These are phyloP conservation scores for Dimorphilus gyrociliatus DNA, from an alignment of 2,888 invertebrate species.

Conservation along the genomic window DNA sequence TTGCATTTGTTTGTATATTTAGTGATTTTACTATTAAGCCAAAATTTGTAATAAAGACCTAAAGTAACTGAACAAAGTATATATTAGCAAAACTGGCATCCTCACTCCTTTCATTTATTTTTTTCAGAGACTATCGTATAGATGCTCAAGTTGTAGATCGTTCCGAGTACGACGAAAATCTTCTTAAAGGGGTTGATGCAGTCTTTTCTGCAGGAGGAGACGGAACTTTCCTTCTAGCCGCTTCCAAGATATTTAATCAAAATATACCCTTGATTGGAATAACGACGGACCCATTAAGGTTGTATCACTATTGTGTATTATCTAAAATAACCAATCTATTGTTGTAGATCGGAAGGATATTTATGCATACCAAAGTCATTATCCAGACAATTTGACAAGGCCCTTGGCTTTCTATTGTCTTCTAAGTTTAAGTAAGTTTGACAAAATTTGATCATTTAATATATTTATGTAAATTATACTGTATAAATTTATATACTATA, in stretches of 20 bases:
- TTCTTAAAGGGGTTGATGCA: slow-evolving; percentile 73
- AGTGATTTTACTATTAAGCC: not conserved
- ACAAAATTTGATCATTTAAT: too few relatives aligned
- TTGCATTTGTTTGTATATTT: slow-evolving; percentile 1
- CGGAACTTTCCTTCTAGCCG: slow-evolving; percentile 86
- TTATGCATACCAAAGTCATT: slow-evolving; percentile 73
- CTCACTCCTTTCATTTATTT: slow-evolving; percentile 1
- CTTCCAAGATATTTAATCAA: slow-evolving; percentile 57
- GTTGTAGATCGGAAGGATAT: slow-evolving; percentile 66
- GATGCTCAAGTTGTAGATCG: slow-evolving; percentile 47
- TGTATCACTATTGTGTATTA: slow-evolving; percentile 2
- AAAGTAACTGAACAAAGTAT: too few relatives aligned
- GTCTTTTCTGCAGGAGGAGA: slow-evolving; percentile 62
- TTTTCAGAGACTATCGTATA: slow-evolving; percentile 48
- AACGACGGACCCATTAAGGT: slow-evolving; percentile 72
- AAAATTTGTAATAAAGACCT: slow-evolving; percentile 4
- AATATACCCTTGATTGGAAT: slow-evolving; percentile 87
- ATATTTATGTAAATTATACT: not conserved
- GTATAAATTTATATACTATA: not conserved
- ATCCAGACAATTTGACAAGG: slow-evolving; percentile 59
- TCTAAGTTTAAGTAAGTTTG: slow-evolving; percentile 45
- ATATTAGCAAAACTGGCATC: too few relatives aligned
- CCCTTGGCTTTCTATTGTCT: slow-evolving; percentile 55
- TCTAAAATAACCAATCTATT: too few relatives aligned
- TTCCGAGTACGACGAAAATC: slow-evolving; percentile 46